Conservation (phyloP, 2,888 invertebrate species). For the Thera britannica region DNA sequence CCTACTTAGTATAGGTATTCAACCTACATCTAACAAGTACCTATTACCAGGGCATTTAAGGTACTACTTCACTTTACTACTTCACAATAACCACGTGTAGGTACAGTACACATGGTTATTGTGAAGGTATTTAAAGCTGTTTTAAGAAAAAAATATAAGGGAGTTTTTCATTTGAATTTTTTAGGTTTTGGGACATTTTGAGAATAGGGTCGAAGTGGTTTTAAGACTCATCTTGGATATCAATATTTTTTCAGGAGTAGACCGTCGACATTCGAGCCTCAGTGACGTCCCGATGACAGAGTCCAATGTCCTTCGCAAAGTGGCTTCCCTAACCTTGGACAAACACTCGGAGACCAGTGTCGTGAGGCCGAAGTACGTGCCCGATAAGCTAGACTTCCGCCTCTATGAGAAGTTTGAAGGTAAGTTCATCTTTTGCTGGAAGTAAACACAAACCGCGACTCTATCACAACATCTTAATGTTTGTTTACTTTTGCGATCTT, state of each 20-base stretch:
- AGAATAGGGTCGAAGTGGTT: too few relatives aligned
- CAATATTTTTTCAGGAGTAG: constrained; percentile 57
- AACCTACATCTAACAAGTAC: not conserved
- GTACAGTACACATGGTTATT: too few relatives aligned
- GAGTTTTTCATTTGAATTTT: too few relatives aligned
- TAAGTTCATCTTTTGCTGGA: not conserved
- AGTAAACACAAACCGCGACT: too few relatives aligned
- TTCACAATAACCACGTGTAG: not conserved
- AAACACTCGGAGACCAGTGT: constrained; percentile 88
- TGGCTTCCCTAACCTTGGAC: constrained; percentile 92
- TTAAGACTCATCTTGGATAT: not conserved
- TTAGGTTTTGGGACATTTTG: too few relatives aligned
- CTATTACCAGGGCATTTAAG: too few relatives aligned
- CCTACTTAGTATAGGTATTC: not conserved
- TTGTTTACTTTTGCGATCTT: too few relatives aligned
- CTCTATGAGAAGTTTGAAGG: constrained; percentile 97
- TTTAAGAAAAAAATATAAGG: too few relatives aligned
- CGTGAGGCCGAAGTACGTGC: constrained; percentile 90
- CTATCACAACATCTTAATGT: too few relatives aligned
- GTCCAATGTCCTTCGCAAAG: constrained; percentile 92
- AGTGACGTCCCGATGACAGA: constrained; percentile 81
- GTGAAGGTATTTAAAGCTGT: too few relatives aligned
- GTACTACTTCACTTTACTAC: too few relatives aligned
- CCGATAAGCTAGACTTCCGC: constrained; percentile 94
- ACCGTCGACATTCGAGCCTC: constrained; percentile 78